A percentile compares a stretch with the other conserved stretches of the same genome.
Evolutionary conservation across 2,797 vertebrate genomes (phyloP).

Genomic region (Hipposideros larvatus): DNA sequence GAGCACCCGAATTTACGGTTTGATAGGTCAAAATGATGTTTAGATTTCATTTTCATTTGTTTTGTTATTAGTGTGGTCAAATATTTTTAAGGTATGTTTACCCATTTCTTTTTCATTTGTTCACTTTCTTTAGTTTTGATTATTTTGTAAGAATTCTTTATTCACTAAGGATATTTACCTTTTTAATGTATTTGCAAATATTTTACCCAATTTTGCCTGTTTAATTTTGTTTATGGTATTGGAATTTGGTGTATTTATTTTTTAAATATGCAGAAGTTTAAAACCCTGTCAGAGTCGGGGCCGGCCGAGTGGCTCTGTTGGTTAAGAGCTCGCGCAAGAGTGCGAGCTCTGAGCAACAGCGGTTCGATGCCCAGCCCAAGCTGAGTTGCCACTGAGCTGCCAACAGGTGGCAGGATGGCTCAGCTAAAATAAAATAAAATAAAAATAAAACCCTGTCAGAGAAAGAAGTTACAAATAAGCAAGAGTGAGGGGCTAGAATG

Average conservation of each 20-base stretch:
- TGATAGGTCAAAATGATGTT: constrained; percentile 14
- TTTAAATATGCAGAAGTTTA: constrained; percentile 19
- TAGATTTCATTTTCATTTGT: constrained; percentile 44
- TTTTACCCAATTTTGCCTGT: constrained; percentile 10
- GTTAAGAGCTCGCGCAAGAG: too few relatives aligned
- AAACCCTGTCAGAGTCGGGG: background rate
- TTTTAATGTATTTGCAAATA: constrained; percentile 52
- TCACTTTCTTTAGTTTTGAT: constrained; percentile 38
- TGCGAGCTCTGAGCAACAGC: too few relatives aligned
- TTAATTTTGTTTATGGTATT: constrained; percentile 52
- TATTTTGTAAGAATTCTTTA: constrained; percentile 46
- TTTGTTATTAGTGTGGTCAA: constrained; percentile 25
- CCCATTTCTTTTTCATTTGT: constrained; percentile 34
- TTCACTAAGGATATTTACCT: constrained; percentile 46
- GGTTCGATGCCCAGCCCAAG: too few relatives aligned
- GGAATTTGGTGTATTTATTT: background rate
- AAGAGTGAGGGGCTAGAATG: background rate
- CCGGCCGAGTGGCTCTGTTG: too few relatives aligned
- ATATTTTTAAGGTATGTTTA: constrained; percentile 43
- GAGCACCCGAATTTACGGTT: constrained; percentile 15
- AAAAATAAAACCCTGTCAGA: background rate
- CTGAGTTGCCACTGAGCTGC: too few relatives aligned
- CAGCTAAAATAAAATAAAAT: too few relatives aligned
- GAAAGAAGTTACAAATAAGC: constrained; percentile 39
- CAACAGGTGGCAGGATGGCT: too few relatives aligned